These are phyloP conservation scores for Entelurus aequoreus DNA, from an alignment of 2,113 vertebrate species.

Conservation along the genomic window DNA sequence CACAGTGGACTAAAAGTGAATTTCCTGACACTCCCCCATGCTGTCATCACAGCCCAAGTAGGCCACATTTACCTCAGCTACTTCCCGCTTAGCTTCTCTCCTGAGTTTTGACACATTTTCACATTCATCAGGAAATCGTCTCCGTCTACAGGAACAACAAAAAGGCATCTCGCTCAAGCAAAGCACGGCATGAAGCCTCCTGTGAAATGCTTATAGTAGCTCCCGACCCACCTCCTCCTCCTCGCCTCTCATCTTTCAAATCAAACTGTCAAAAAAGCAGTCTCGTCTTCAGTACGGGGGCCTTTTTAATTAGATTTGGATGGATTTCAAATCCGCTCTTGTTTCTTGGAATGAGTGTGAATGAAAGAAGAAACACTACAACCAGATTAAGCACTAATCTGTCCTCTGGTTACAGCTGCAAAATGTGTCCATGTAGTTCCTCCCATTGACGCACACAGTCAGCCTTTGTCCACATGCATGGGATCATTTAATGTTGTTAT, in stretches of 20 bases:
- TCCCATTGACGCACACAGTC: conserved; percentile 26
- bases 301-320: conserved; percentile 71
- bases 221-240: conserved; percentile 29
- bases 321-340: conserved; percentile 68
- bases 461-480: conserved; percentile 21
- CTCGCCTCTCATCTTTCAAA: conserved; percentile 59
- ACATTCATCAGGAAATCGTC: conserved; percentile 66
- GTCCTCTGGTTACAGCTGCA: conserved; percentile 47
- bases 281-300: conserved; percentile 50
- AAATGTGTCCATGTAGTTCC: conserved; percentile 43
- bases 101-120: conserved; percentile 70
- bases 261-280: conserved; percentile 69
- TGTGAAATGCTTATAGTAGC: conserved; percentile 64
- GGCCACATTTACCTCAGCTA: conserved; percentile 62
- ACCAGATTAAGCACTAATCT: conserved; percentile 67
- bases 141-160: conserved; percentile 70
- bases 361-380: conserved; percentile 65
- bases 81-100: conserved; percentile 52
- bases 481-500: background rate
- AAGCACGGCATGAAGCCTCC: conserved; percentile 58
- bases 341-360: conserved; percentile 66
- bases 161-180: conserved; percentile 51
- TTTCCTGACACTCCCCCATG: conserved; percentile 55
- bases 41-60: conserved; percentile 62
- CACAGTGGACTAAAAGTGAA: conserved; percentile 24